phyloP scores from a whole-genome alignment of 2,888 invertebrate genomes.

The Ariolimax columbianus region DNA sequence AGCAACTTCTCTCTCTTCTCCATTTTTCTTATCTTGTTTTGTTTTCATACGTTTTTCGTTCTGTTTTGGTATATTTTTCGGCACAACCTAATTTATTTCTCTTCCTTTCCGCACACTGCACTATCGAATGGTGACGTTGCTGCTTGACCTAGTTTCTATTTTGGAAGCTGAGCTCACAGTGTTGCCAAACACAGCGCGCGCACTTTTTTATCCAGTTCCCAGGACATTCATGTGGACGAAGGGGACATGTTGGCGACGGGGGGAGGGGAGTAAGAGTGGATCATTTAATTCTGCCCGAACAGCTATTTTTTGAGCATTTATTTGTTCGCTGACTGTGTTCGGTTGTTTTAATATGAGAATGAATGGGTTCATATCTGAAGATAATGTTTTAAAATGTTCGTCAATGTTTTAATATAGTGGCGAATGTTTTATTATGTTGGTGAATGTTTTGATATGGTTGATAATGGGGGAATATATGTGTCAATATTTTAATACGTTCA shows the following conservation, averaged over 20 bases:
- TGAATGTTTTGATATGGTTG: neutral
- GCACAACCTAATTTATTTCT: constrained; percentile 18
- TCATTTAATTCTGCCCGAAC: constrained; percentile 11
- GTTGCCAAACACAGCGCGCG: constrained; percentile 44
- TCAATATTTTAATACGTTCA: neutral
- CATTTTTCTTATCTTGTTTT: neutral
- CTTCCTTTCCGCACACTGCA: neutral
- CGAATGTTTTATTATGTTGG: too few relatives aligned
- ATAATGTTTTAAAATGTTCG: too few relatives aligned
- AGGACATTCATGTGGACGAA: neutral
- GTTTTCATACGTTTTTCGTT: constrained; percentile 4
- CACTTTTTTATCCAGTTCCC: neutral
- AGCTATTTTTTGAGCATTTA: constrained; percentile 7
- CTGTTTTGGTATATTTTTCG: constrained; percentile 7
- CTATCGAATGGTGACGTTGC: constrained; percentile 35
- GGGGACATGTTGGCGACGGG: neutral
- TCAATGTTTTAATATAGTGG: too few relatives aligned
- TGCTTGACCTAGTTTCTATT: constrained; percentile 43
- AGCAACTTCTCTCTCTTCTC: neutral
- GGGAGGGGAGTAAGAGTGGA: neutral
- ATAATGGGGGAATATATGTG: neutral
- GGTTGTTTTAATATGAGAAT: neutral
- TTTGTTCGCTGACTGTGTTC: neutral
- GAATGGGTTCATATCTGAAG: too few relatives aligned
- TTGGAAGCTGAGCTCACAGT: constrained; percentile 46